Evolutionary conservation across 2,888 invertebrate genomes (phyloP).

Genomic region (Drosophila affinis): DNA sequence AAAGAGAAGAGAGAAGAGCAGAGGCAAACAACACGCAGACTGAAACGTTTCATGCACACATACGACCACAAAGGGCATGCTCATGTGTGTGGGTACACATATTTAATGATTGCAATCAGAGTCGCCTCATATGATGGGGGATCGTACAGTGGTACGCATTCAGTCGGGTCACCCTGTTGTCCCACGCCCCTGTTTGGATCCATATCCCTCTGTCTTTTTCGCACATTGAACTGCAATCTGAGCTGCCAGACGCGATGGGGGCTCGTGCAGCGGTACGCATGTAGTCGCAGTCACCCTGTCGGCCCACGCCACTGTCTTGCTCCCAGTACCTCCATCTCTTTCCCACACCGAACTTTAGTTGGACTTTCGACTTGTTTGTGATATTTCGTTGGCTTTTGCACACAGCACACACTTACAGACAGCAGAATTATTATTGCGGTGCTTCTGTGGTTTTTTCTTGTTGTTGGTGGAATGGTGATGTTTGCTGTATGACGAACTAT

Average conservation of each 20-base stretch:
- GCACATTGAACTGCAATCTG: neutral
- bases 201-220: neutral
- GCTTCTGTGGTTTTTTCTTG: constrained; percentile 4
- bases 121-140: neutral
- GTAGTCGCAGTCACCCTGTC: neutral
- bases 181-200: neutral
- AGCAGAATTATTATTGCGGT: neutral
- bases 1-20: constrained; percentile 1
- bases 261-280: neutral
- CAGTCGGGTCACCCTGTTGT: no score
- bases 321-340: no score
- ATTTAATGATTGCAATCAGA: neutral
- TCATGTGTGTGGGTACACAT: neutral
- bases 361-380: constrained; percentile 78
- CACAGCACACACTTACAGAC: neutral
- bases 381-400: constrained; percentile 32
- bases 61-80: neutral
- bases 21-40: constrained; percentile 22
- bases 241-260: neutral
- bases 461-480: constrained; percentile 34
- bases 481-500: constrained; percentile 48
- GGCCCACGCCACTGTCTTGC: constrained; percentile 2
- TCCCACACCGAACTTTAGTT: constrained; percentile 37
- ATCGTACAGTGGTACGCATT: neutral
- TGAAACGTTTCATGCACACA: neutral